phyloP scores from a whole-genome alignment of 2,888 invertebrate genomes.

The Teinopalpus imperialis region DNA sequence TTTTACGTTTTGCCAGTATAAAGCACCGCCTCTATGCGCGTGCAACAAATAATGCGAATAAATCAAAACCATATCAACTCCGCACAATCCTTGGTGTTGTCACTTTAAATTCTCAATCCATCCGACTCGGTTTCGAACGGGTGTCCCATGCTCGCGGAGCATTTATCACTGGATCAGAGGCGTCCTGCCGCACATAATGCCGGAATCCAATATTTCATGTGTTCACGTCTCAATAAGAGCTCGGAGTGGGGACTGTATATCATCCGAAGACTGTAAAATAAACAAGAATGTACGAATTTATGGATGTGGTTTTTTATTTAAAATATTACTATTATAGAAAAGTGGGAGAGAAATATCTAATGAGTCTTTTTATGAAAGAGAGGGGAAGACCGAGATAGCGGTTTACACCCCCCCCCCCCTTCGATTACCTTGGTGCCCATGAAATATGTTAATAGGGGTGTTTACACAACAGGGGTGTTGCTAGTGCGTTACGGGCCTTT shows the following conservation, averaged over 20 bases:
- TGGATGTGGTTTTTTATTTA: constrained; percentile 27
- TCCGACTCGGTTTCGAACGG: constrained; percentile 36
- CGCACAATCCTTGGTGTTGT: constrained; percentile 27
- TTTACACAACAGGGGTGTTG: too few relatives aligned
- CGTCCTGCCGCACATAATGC: constrained; percentile 38
- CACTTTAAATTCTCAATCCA: constrained; percentile 47
- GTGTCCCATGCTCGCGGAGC: constrained; percentile 52
- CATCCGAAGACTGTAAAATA: constrained; percentile 36
- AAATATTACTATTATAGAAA: constrained; percentile 19
- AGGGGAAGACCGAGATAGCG: too few relatives aligned
- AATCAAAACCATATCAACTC: constrained; percentile 28
- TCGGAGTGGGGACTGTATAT: constrained; percentile 44
- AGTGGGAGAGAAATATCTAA: too few relatives aligned
- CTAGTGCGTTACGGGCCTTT: too few relatives aligned
- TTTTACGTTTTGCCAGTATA: too few relatives aligned
- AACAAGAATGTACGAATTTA: constrained; percentile 18
- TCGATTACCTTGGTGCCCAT: too few relatives aligned
- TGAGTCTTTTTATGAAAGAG: too few relatives aligned
- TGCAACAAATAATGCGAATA: constrained; percentile 20
- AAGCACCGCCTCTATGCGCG: too few relatives aligned
- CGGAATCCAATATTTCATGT: constrained; percentile 58
- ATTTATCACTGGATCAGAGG: constrained; percentile 69
- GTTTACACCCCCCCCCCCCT: too few relatives aligned
- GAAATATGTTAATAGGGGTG: too few relatives aligned
- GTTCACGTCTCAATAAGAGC: constrained; percentile 60